Conservation (phyloP, 1,140 invertebrate genomes). For the Thrips palmi region DNA sequence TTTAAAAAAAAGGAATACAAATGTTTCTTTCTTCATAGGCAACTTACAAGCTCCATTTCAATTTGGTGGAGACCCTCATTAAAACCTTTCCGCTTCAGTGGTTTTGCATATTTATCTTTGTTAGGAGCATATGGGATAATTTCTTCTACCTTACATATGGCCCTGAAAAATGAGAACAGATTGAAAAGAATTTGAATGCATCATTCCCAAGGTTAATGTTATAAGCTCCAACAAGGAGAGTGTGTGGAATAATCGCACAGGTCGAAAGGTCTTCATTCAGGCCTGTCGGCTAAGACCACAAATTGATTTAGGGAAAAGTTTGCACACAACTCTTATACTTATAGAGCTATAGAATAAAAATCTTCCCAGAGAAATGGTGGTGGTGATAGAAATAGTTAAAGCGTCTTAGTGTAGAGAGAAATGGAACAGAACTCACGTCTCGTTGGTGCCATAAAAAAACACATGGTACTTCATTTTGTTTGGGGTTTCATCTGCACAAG, state of each 20-base stretch:
- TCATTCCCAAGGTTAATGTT: constrained; percentile 1
- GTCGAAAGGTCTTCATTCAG: no score
- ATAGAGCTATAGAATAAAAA: no score
- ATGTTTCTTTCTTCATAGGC: constrained; percentile 3
- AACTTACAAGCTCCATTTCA: constrained; percentile 25
- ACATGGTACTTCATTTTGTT: constrained; percentile 74
- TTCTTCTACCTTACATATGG: constrained; percentile 30
- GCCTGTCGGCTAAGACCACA: no score
- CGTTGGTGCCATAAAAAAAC: constrained; percentile 85
- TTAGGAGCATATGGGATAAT: constrained; percentile 33
- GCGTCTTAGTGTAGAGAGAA: neutral
- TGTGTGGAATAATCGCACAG: no score
- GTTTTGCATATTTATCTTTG: constrained; percentile 44
- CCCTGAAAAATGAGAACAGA: constrained; percentile 20
- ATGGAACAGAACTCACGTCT: constrained; percentile 60
- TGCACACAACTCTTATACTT: no score
- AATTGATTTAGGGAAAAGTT: no score
- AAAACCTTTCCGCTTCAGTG: constrained; percentile 38
- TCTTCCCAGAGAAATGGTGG: no score
- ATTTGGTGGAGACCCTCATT: constrained; percentile 47
- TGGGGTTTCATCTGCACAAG: constrained; percentile 39
- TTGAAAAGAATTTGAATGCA: constrained; percentile 6
- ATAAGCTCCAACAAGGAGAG: no score
- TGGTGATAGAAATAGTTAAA: constrained; percentile 5
- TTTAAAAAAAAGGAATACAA: constrained; percentile 13